Conservation (phyloP, 1,140 invertebrate species). For the Globodera ellingtonae region DNA sequence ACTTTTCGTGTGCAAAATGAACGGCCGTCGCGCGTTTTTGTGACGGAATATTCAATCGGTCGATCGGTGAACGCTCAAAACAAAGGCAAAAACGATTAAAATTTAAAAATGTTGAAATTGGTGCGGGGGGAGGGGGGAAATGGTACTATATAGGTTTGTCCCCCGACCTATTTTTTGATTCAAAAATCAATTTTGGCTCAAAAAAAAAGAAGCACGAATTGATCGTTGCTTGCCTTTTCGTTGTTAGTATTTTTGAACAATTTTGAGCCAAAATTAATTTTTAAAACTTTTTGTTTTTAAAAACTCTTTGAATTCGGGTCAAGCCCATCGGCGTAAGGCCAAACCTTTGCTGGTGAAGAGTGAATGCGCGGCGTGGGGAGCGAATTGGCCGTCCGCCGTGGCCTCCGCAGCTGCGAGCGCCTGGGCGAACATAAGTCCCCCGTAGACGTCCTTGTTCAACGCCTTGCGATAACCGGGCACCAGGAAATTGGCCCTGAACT, state of each 20-base stretch:
- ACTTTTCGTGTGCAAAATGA: slow-evolving; percentile 58
- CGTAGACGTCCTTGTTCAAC: slow-evolving; percentile 34
- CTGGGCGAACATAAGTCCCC: slow-evolving; percentile 47
- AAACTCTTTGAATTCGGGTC: no score
- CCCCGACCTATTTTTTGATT: no score
- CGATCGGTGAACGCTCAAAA: slow-evolving; percentile 43
- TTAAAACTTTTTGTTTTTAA: no score
- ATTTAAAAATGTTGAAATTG: slow-evolving; percentile 1
- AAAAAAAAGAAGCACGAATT: no score
- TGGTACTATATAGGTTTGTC: no score
- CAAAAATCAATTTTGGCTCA: no score
- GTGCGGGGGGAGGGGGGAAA: no score
- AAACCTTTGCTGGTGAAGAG: slow-evolving; percentile 60
- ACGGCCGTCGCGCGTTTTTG: slow-evolving; percentile 52
- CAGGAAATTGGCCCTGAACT: not conserved
- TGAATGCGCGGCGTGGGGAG: slow-evolving; percentile 55
- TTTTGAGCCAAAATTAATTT: no score
- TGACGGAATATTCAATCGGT: slow-evolving; percentile 53
- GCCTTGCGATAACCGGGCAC: not conserved
- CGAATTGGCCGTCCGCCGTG: slow-evolving; percentile 50
- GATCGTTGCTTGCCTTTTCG: not conserved
- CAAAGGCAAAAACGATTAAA: slow-evolving; percentile 7
- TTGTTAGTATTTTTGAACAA: slow-evolving; percentile 7
- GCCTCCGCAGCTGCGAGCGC: slow-evolving; percentile 51
- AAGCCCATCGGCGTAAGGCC: not conserved